Base-by-base conservation (phyloP, 1,140 invertebrate genomes). In the Drosophila littoralis region DNA sequence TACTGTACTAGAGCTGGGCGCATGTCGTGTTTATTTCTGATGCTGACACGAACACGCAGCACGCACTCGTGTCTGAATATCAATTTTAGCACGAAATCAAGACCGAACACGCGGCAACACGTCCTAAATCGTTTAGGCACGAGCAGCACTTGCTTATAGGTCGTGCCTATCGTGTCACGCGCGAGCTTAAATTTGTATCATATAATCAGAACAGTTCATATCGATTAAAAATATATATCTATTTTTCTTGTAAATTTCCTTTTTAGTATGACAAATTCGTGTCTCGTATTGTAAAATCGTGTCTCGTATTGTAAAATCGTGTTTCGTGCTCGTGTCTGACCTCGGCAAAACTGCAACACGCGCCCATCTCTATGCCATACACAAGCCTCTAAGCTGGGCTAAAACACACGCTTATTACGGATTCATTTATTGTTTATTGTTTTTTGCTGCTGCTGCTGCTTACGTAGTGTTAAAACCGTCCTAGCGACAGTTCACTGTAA, bases 291-390 rank as follows among this genome's bases (percentile, higher is more conserved):
- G 3, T 5, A 13, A 42, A 17, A 1, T 9, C 15, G n/a, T 45
- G 38, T 10, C 8, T 46, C 45, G 22, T 46, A 22, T 42, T 8
- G 3, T 5, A 13, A 42, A 17, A 1, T 9, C 15, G 17, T 22
- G 45, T 22, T 2, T 3, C 22, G 22, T 28, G 22, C 22, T 28
- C 22, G 22, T 28, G 22, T 28, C 22, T 28, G 4, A 3, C 4
- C 22, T 22, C 45, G 45, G 12, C 10, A 43, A n/a, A 46, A 8
- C 1, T 17, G 15, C 8, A 46, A 28, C 6, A 51, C 15, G 51
- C 51, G 51, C 33, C 50, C 50, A 36, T 36, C 32, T 52, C 50
- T 17, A 36, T 33, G 28, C n/a, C 35, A 32, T 35, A 15, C 43
- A 35, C 33, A 36, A 52, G 6, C 28, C 13, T 33, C 13, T 52